Base-by-base conservation (phyloP, 2,888 invertebrate genomes). In the Agapostemon virescens region DNA sequence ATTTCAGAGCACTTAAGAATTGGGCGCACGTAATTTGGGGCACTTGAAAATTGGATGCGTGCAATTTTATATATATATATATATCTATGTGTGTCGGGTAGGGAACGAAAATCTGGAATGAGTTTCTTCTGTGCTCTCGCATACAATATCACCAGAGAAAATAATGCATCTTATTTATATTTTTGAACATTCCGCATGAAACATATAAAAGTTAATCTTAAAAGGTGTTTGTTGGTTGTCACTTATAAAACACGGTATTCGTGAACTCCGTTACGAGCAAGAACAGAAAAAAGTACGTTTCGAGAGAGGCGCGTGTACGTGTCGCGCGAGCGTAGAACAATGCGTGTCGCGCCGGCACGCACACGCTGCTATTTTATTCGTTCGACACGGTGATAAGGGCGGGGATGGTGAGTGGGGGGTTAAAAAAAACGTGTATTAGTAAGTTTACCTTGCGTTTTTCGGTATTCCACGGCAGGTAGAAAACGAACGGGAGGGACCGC, bases 161-260 rank as follows among this genome's bases (percentile, higher is more conserved):
- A 81, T 84, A 83, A 77, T 81, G 79, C 79, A 79, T 85, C 78
- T 85, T 82, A 79, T 85, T 85, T 85, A 77, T 85, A 85, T 85
- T 81, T 61, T 83, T 77, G 84, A 85, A 85, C 85, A 85, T 77
- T 85, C 81, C 85, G 85, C 83, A 85, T 84, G 80, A 81, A 82
- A 80, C 74, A 82, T 81, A 85, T 85, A 84, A 84, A 84, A 81
- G 81, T 84, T 81, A 74, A 75, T 84, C 78, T 77, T 79, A 84
- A 82, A 71, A 80, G 77, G 83, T 70, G 69, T n/a, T 49, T 45
- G 45, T 49, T 49, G 49, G 45, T 49, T n/a, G n/a, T 82, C 82
- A 82, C 77, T 84, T 84, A 84, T 77, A 84, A 84, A 84, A 82
- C n/a, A n/a, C 77, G 75, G 74, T 79, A 77, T 68, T 84, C 67